Conservation (phyloP, 2,797 vertebrate genomes). For the Malurus splendens region DNA sequence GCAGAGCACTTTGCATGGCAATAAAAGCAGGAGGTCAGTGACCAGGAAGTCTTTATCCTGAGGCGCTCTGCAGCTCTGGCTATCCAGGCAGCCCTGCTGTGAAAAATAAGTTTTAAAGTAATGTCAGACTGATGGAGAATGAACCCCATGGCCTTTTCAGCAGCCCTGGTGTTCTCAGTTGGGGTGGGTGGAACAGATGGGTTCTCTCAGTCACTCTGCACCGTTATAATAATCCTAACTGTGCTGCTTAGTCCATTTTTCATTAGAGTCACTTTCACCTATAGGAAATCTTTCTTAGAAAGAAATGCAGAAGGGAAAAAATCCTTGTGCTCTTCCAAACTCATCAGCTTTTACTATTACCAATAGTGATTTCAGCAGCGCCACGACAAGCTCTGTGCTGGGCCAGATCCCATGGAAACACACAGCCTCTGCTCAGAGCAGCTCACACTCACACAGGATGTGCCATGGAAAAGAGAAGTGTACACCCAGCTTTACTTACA, state of each 20-base stretch:
- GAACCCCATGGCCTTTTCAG: neutral
- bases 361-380: neutral
- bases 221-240: neutral
- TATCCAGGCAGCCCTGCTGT: neutral
- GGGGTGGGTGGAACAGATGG: conserved; percentile 22
- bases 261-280: conserved; percentile 44
- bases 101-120: conserved; percentile 41
- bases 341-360: neutral
- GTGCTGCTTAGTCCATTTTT: conserved; percentile 20
- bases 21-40: conserved; percentile 15
- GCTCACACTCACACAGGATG: neutral
- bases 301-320: neutral
- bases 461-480: neutral
- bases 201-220: conserved; percentile 18
- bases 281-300: conserved; percentile 14
- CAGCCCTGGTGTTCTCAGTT: neutral
- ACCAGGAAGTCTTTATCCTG: conserved; percentile 33
- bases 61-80: neutral
- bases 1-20: neutral
- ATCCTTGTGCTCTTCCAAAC: neutral
- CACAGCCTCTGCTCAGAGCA: neutral
- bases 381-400: neutral
- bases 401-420: neutral
- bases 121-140: conserved; percentile 8
- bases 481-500: neutral